phyloP scores from a whole-genome alignment of 2,797 vertebrate species.

The Picus viridis region DNA sequence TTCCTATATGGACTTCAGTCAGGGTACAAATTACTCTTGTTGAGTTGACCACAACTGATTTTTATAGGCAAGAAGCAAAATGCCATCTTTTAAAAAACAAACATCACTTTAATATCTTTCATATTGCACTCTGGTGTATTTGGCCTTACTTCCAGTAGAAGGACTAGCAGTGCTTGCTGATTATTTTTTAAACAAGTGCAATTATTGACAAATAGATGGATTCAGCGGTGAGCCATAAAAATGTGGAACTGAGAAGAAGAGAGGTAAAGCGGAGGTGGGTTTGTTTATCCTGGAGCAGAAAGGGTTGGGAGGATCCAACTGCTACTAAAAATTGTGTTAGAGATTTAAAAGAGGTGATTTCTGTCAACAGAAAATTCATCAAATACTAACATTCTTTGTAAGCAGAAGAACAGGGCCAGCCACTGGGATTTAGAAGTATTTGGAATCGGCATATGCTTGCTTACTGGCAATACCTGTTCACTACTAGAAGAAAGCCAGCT shows the following conservation, averaged over 20 bases:
- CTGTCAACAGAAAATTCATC: neutral
- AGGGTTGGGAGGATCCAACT: neutral
- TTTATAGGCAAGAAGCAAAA: neutral
- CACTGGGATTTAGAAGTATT: neutral
- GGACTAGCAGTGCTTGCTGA: neutral
- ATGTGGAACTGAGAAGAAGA: neutral
- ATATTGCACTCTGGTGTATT: neutral
- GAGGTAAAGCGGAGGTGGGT: neutral
- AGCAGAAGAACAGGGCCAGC: neutral
- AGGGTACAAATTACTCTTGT: neutral
- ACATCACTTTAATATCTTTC: neutral
- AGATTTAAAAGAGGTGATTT: neutral
- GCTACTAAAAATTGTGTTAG: neutral
- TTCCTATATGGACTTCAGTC: neutral
- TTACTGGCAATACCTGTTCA: neutral
- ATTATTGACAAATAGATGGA: neutral
- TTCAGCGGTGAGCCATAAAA: neutral
- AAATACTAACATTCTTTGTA: neutral
- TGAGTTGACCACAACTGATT: neutral
- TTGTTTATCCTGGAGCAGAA: neutral
- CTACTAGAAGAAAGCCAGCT: neutral
- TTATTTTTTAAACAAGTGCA: neutral
- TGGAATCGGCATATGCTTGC: neutral
- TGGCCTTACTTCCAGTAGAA: neutral
- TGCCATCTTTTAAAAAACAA: neutral